These are phyloP conservation scores for Zapus hudsonius DNA, from an alignment of 2,113 vertebrate genomes.

Conservation along the genomic window DNA sequence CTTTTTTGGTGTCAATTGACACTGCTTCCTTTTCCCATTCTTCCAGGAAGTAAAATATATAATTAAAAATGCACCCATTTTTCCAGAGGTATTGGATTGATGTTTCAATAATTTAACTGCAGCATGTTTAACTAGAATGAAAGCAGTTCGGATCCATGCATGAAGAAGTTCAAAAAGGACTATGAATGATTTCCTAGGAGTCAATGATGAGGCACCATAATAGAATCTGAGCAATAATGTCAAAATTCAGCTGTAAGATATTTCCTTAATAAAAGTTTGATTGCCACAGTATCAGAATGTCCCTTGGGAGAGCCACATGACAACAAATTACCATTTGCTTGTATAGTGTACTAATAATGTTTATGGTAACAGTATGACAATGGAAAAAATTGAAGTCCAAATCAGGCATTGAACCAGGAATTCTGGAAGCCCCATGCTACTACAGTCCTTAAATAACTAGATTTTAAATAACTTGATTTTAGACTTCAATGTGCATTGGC, in stretches of 20 bases:
- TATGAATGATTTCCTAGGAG: constrained; percentile 17
- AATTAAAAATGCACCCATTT: background rate
- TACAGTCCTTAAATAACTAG: constrained; percentile 37
- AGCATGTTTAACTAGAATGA: constrained; percentile 28
- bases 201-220: constrained; percentile 34
- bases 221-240: constrained; percentile 51
- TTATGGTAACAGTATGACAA: background rate
- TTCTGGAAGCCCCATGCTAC: background rate
- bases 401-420: constrained; percentile 24
- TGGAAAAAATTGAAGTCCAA: background rate
- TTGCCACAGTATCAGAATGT: background rate
- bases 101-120: background rate
- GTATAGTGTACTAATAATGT: background rate
- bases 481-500: background rate
- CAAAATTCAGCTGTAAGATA: background rate
- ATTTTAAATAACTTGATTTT: constrained; percentile 16
- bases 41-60: background rate
- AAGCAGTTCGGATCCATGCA: background rate
- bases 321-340: background rate
- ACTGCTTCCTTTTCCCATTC: background rate
- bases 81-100: background rate
- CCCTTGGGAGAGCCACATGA: background rate
- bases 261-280: constrained; percentile 27
- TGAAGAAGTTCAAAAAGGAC: background rate
- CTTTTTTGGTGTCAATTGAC: background rate